Conservation (phyloP, 2,888 invertebrate species). For the Choreutis nemorana region DNA sequence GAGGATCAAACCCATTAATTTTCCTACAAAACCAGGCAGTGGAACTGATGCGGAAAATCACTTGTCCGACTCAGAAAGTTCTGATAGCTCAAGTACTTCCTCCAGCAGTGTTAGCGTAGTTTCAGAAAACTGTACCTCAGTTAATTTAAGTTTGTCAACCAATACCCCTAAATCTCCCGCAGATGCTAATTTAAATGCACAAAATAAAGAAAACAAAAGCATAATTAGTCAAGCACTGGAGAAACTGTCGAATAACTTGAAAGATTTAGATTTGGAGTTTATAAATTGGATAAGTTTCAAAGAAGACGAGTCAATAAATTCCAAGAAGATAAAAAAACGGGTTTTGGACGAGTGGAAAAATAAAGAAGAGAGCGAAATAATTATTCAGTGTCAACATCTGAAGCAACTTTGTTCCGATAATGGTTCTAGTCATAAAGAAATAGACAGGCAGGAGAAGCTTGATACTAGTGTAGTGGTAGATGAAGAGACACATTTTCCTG, state of each 20-base stretch:
- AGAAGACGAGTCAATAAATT: conserved; percentile 10
- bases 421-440: no score
- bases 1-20: conserved; percentile 23
- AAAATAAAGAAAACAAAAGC: no score
- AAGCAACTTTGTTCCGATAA: conserved; percentile 11
- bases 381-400: conserved; percentile 19
- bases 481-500: no score
- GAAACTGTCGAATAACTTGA: conserved; percentile 18
- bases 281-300: conserved; percentile 26
- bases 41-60: conserved; percentile 4
- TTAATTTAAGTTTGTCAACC: conserved; percentile 20
- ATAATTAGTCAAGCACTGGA: conserved; percentile 14
- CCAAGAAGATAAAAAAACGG: conserved; percentile 18
- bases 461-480: no score
- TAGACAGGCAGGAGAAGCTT: no score
- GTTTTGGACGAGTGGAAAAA: no score
- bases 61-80: conserved; percentile 10
- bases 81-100: conserved; percentile 6
- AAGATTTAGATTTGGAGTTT: conserved; percentile 26
- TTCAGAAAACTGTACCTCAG: conserved; percentile 7
- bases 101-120: conserved; percentile 2
- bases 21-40: no score
- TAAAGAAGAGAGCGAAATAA: conserved; percentile 23
- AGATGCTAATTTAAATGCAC: neutral
- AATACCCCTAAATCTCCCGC: conserved; percentile 8